Evolutionary conservation across 1,140 invertebrate genomes (phyloP), one percentile per base, ranked within the genome.

Genomic region (Agraylea sexmaculata): DNA sequence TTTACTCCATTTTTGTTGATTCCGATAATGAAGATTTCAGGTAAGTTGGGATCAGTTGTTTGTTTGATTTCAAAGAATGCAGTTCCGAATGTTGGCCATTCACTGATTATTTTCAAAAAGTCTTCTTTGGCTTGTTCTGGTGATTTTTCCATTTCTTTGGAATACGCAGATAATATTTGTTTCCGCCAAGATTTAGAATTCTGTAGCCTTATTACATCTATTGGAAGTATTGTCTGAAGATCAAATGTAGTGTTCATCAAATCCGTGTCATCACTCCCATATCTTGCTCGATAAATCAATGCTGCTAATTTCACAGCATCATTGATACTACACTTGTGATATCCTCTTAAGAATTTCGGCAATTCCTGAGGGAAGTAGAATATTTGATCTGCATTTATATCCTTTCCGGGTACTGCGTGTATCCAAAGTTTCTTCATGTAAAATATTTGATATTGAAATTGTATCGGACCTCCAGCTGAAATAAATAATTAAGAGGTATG

Each of bases 341-440:
- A 91, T 6, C 86, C 92, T 52, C 86, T 72, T 11, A 95, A 68
- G 55, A 87, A 84, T 64, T 96, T 96, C 0, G 88, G 87, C 21
- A 93, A 56, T 67, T 97, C 92, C 69, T 96, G 92, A 49, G 89
- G 84, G 59, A 83, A 96, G 60, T 94, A 88, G 62, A 96, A 96
- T 51, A 95, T 92, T 32, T 87, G 66, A 62, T 97, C 92, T 5
- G 88, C 87, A 60, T 89, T 85, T 30, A 69, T 60, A 61, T 95
- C 92, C 53, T 77, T 78, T 0, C 90, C 91, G 1, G 91, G 88
- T 17, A 83, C 66, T 7, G 84, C 83, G 51, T 90, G 87, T 0
- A 90, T 80, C 92, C 93, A 96, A 1, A 97, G 63, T 59, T 96
- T 96, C 56, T 91, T 89, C 89, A 95, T 93, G 57, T 94, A 95